phyloP scores from a whole-genome alignment of 2,113 vertebrate genomes.

The Pleuronectes platessa region DNA sequence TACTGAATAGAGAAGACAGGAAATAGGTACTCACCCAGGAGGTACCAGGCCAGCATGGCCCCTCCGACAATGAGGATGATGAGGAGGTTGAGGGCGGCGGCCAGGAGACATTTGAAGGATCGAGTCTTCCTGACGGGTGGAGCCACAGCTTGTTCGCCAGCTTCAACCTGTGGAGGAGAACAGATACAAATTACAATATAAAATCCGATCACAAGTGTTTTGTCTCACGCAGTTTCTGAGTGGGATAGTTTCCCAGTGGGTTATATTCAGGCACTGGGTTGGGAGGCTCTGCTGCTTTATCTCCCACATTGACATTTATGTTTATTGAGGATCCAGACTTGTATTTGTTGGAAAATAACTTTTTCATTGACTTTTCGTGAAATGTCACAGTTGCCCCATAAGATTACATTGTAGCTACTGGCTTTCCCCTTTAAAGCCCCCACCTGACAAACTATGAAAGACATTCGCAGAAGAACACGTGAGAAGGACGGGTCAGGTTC shows the following conservation, averaged over 20 bases:
- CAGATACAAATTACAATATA: not conserved
- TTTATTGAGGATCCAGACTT: not conserved
- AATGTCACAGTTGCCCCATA: too few relatives aligned
- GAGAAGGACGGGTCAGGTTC: not conserved
- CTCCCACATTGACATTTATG: not conserved
- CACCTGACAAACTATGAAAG: too few relatives aligned
- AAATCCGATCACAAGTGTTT: too few relatives aligned
- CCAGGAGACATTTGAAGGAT: slow-evolving; percentile 43
- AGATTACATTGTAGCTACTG: too few relatives aligned
- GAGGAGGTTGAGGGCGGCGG: slow-evolving; percentile 44
- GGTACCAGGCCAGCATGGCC: slow-evolving; percentile 76
- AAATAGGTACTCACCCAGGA: slow-evolving; percentile 69
- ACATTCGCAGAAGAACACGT: too few relatives aligned
- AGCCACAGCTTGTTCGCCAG: not conserved
- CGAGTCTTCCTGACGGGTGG: slow-evolving; percentile 12
- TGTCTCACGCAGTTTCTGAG: not conserved
- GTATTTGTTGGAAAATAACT: too few relatives aligned
- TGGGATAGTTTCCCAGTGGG: not conserved
- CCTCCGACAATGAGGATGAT: slow-evolving; percentile 57
- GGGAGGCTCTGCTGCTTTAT: not conserved
- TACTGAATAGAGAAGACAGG: not conserved
- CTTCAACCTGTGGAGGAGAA: slow-evolving; percentile 42
- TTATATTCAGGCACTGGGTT: not conserved
- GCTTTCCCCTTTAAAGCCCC: too few relatives aligned
- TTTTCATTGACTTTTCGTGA: too few relatives aligned